A percentile compares a stretch with the other conserved stretches of the same genome.
Evolutionary conservation across 2,797 vertebrate genomes (phyloP).

Genomic region (Eremophila alpestris): DNA sequence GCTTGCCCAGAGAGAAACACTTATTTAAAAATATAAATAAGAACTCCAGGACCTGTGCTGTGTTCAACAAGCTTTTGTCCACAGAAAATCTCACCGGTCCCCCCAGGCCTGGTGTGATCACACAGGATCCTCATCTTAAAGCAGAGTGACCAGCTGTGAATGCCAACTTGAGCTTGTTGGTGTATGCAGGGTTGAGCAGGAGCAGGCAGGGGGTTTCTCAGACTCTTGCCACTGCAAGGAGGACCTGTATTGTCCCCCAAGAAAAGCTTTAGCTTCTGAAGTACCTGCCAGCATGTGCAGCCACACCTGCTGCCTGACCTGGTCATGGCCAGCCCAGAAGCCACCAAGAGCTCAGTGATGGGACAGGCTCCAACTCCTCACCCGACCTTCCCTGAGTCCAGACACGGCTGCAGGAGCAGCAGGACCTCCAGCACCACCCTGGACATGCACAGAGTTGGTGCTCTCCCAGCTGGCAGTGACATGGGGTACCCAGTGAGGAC

Average conservation of each 20-base stretch:
- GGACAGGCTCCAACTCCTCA: fast-evolving
- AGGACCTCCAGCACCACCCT: neutral
- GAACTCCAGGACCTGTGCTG: neutral
- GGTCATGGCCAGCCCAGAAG: neutral
- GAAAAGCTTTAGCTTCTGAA: neutral
- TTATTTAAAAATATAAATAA: neutral
- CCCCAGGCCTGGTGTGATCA: neutral
- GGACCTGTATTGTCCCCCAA: fast-evolving
- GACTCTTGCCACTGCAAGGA: neutral
- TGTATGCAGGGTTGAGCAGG: neutral
- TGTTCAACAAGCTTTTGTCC: neutral
- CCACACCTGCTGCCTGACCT: neutral
- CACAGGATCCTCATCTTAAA: neutral
- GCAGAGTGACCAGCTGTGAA: neutral
- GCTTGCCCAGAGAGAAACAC: neutral
- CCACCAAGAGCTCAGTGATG: neutral
- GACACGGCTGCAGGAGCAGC: neutral
- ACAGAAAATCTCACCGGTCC: neutral
- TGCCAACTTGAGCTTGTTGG: neutral
- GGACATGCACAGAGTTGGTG: fast-evolving
- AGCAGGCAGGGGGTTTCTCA: neutral
- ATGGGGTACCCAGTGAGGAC: fast-evolving
- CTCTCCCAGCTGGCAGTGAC: neutral
- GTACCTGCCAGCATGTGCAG: neutral
- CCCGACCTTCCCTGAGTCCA: neutral